Base-by-base conservation (phyloP, 2,113 vertebrate species). In the Lamprotornis superbus region DNA sequence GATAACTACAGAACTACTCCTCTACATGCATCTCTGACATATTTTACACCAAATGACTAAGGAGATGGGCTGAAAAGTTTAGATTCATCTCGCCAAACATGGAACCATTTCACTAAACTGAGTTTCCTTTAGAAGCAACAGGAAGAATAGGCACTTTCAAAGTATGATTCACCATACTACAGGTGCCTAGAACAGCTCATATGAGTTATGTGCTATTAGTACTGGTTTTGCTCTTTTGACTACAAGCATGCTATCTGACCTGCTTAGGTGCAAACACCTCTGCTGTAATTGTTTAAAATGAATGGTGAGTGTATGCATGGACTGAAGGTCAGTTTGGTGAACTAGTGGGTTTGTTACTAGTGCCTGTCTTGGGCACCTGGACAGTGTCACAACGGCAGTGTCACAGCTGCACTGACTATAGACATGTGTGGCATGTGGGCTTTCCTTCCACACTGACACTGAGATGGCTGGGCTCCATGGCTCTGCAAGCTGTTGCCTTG, bases 341-440 rank as follows among this genome's bases (percentile, higher is more conserved):
- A 69, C 7, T 8, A 33, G 15, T 50, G 21, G 9, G 8, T 44
- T 84, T 91, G 21, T 79, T 55, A 17, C 12, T 46, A 12, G 40
- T 35, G 57, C 57, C 30, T 5, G 2, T 53, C 33, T 35, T 71
- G 57, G 28, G 21, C 28, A 31, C n/a, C 20, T 35, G n/a, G 28
- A 46, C 55, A 30, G 5, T 33, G 11, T 46, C 46, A 49, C 18
- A 67, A 7, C 40, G 22, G 11, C 15, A 25, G 7, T 20, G 27
- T 40, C 50, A 55, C 15, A 68, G 6, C 37, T 21, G 14, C 20
- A 28, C 7, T 71, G 52, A 52, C 11, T 37, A 11, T 4, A 56
- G 17, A 24, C 16, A n/a, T 0, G 14, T 12, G 0, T 35, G 21
- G 7, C 50, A 31, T 11, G 21, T 46, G 50, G 31, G 14, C 22